A percentile compares a stretch with the other conserved stretches of the same genome.
phyloP scores from a whole-genome alignment of 92 coral and sea anemone species.

The Palythoa heliodiscus region DNA sequence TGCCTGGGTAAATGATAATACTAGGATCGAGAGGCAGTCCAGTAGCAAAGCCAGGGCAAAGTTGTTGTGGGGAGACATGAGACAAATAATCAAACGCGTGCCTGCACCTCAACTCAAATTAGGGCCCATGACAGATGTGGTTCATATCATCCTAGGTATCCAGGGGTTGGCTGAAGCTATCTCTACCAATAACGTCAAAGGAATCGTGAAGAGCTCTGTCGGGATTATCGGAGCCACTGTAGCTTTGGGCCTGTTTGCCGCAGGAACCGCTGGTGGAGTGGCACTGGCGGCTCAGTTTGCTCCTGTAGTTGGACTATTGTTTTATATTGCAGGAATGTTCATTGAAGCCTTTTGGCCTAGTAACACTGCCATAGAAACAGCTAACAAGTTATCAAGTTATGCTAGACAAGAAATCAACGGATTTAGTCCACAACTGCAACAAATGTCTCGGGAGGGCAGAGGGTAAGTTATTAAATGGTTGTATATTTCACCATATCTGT shows the following conservation, averaged over 20 bases:
- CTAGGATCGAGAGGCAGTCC: slow-evolving; percentile 35
- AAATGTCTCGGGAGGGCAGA: slow-evolving; percentile 34
- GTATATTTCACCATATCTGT: too few species aligned
- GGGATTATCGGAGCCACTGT: slow-evolving; percentile 65
- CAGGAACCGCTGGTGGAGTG: not conserved
- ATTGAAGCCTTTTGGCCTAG: slow-evolving; percentile 53
- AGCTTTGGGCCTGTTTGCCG: slow-evolving; percentile 37
- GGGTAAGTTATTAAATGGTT: slow-evolving; percentile 28
- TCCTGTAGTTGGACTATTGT: slow-evolving; percentile 40
- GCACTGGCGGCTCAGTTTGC: slow-evolving; percentile 7
- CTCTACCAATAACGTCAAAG: slow-evolving; percentile 50
- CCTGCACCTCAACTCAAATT: slow-evolving; percentile 22
- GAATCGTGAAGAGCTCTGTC: slow-evolving; percentile 59
- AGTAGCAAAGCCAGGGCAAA: slow-evolving; percentile 25
- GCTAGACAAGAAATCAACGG: slow-evolving; percentile 51
- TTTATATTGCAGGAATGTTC: slow-evolving; percentile 47
- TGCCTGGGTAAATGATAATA: slow-evolving; percentile 41
- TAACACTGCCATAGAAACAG: slow-evolving; percentile 58
- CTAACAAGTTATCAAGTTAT: slow-evolving; percentile 56
- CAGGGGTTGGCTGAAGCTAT: slow-evolving; percentile 61
- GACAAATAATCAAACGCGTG: slow-evolving; percentile 33
- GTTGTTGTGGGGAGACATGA: slow-evolving; percentile 33
- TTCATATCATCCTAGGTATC: slow-evolving; percentile 52
- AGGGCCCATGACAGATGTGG: slow-evolving; percentile 60
- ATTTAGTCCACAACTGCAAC: slow-evolving; percentile 36